Base-by-base conservation (phyloP, 2,113 vertebrate genomes). In the Gila orcuttii region DNA sequence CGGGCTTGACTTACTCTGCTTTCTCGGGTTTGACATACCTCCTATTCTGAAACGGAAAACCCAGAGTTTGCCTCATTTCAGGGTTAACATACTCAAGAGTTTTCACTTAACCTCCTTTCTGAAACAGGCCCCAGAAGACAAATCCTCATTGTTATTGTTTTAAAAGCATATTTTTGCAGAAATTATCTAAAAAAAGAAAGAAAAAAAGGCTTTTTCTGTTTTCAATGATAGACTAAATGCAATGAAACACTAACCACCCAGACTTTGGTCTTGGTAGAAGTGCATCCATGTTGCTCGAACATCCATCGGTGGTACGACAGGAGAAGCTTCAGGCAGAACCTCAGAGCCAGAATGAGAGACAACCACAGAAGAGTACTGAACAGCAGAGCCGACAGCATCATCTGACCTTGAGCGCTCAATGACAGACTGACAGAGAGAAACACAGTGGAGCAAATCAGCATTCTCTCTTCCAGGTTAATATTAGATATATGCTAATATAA, bases 231-330 rank as follows among this genome's bases (percentile, higher is more conserved):
- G 60, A n/a, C 60, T 25, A 28, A 64, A 28, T 55, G 23, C 23
- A 77, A 13, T 82, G 17, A 77, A 69, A 42, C 17, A 86, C 88
- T 78, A 92, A 97, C 97, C 96, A 96, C 93, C 97, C 97, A 97
- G 91, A 96, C 90, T 94, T 96, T 96, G 50, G 96, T 98, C 87
- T 92, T 92, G 25, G 92, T 93, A 73, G 96, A 96, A 64, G 96
- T 87, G 17, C 87, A 86, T n/a, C 96, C 96, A 6, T 95, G 96
- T 83, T 94, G 93, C 85, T 98, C 96, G 0, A 96, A 96, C 91
- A 97, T 96, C 97, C 97, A 97, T 59, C 91, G 94, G 42, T 97
- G 96, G 87, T 98, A 97, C 45, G 96, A 96, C 15, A 98, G 93
- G 10, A 98, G 94, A 83, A 95, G 89, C 86, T 95, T 96, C 62